A percentile compares a stretch with the other conserved stretches of the same genome.
Conservation (phyloP, 2,113 vertebrate genomes). For the Protomyctophum bolini region DNA sequence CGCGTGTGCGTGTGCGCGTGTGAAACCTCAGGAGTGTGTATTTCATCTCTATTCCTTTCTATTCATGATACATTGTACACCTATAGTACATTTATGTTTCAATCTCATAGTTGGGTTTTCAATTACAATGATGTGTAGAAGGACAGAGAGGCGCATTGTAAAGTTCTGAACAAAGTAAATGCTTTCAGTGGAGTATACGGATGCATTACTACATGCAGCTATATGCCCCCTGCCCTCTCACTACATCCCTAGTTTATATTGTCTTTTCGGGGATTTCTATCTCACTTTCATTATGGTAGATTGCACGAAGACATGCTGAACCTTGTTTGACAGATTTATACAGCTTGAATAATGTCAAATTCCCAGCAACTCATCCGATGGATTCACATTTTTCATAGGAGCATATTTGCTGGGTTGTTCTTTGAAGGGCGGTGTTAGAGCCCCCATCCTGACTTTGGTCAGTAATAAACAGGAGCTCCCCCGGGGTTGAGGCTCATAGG, state of each 20-base stretch:
- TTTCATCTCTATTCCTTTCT: neutral
- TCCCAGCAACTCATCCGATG: constrained; percentile 52
- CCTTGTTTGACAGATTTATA: constrained; percentile 34
- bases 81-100: neutral
- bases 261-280: constrained; percentile 5
- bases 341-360: constrained; percentile 52
- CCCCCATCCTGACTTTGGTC: constrained; percentile 66
- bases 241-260: neutral
- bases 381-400: constrained; percentile 66
- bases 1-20: too few species aligned
- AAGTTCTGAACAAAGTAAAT: too few species aligned
- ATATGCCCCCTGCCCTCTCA: too few species aligned
- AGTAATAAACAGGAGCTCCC: constrained; percentile 72
- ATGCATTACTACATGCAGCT: too few species aligned
- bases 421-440: constrained; percentile 67
- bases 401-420: constrained; percentile 52
- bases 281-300: constrained; percentile 15
- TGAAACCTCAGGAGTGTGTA: too few species aligned
- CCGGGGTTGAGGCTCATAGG: constrained; percentile 65
- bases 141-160: too few species aligned
- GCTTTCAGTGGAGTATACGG: too few species aligned
- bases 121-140: neutral
- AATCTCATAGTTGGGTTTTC: neutral
- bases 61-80: neutral
- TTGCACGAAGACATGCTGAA: constrained; percentile 19